Evolutionary conservation across 2,888 invertebrate species (phyloP).

Genomic region (Zeuzera pyrina): DNA sequence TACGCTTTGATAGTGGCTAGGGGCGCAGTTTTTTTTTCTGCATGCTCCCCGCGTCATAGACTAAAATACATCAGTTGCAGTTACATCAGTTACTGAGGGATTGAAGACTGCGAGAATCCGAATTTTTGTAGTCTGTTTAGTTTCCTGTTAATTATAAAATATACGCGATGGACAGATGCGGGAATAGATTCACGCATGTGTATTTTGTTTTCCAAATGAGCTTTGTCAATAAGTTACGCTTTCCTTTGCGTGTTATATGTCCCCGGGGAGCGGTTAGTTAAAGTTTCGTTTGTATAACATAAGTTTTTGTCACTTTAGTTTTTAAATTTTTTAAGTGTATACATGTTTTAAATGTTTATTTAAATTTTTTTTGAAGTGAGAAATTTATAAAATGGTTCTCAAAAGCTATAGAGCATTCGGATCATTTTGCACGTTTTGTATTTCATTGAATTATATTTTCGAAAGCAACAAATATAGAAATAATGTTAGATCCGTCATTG

Average conservation of each 20-base stretch:
- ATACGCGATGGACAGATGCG: slow-evolving; percentile 49
- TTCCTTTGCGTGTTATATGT: slow-evolving; percentile 33
- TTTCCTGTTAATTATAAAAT: slow-evolving; percentile 40
- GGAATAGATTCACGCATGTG: slow-evolving; percentile 50
- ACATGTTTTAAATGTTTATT: too few species aligned
- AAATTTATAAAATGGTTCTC: too few species aligned
- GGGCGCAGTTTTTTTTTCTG: slow-evolving; percentile 35
- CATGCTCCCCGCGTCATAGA: slow-evolving; percentile 27
- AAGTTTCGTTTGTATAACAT: slow-evolving; percentile 41
- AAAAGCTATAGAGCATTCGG: too few species aligned
- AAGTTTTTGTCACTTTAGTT: slow-evolving; percentile 26
- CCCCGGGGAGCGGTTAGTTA: slow-evolving; percentile 43
- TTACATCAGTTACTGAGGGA: slow-evolving; percentile 34
- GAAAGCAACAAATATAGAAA: too few species aligned
- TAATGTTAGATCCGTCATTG: too few species aligned
- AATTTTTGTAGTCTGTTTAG: slow-evolving; percentile 33
- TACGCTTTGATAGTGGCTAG: slow-evolving; percentile 63
- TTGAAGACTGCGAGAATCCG: slow-evolving; percentile 30
- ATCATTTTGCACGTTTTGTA: too few species aligned
- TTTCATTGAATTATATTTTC: too few species aligned
- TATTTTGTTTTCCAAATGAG: slow-evolving; percentile 66
- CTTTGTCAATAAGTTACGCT: slow-evolving; percentile 62
- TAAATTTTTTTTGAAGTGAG: too few species aligned
- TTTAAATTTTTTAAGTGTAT: too few species aligned
- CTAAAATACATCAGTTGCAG: slow-evolving; percentile 39